Evolutionary conservation across 2,888 invertebrate genomes (phyloP).

Genomic region (Xiphydria camelus): DNA sequence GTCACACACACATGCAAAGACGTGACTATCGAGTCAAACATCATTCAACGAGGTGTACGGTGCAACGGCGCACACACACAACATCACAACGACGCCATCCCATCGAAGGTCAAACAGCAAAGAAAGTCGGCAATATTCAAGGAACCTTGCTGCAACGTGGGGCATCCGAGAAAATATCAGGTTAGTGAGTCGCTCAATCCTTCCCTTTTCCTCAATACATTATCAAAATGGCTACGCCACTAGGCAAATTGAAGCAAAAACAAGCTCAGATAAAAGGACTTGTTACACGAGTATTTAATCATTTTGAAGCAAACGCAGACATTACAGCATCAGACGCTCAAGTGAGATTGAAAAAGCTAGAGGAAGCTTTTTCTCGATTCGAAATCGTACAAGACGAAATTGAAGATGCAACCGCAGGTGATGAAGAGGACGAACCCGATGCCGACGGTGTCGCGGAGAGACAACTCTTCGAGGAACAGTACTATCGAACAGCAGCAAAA

Average conservation of each 20-base stretch:
- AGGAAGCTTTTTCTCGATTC: conserved; percentile 8
- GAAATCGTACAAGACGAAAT: conserved; percentile 3
- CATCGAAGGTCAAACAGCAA: conserved; percentile 1
- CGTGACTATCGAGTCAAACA: no score
- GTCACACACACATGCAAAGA: neutral
- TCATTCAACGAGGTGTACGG: neutral
- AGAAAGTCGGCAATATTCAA: conserved; percentile 7
- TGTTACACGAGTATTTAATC: conserved; percentile 6
- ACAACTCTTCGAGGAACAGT: conserved; percentile 9
- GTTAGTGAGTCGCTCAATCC: conserved; percentile 14
- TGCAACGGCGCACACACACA: neutral
- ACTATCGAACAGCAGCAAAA: conserved; percentile 10
- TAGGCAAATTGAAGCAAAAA: conserved; percentile 10
- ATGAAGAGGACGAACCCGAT: neutral
- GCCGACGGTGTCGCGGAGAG: neutral
- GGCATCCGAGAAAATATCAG: conserved; percentile 6
- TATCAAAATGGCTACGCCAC: conserved; percentile 8
- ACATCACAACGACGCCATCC: neutral
- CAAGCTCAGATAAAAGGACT: conserved; percentile 10
- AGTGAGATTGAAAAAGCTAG: neutral
- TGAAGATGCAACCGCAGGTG: conserved; percentile 2
- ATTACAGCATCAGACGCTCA: neutral
- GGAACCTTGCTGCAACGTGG: conserved; percentile 12
- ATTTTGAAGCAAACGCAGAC: conserved; percentile 5
- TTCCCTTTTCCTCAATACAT: conserved; percentile 6